These are phyloP conservation scores for Semibalanus balanoides DNA, from an alignment of 1,140 invertebrate genomes.

Conservation along the genomic window DNA sequence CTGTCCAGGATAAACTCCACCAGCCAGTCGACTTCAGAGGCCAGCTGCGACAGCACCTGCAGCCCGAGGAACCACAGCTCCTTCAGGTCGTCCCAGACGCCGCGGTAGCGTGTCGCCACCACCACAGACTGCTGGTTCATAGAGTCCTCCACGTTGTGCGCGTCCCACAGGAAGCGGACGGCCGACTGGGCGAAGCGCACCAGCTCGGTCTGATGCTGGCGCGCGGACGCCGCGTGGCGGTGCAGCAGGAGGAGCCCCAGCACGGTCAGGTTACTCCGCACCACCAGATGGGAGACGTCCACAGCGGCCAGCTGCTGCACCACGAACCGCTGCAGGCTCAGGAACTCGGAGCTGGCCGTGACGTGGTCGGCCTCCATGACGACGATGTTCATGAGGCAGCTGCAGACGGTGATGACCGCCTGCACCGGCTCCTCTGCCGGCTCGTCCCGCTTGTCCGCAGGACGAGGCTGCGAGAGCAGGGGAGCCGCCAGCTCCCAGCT, in stretches of 20 bases:
- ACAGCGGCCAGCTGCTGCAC: not conserved
- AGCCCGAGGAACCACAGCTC: constrained; percentile 87
- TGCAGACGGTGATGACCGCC: constrained; percentile 69
- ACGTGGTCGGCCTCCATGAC: constrained; percentile 70
- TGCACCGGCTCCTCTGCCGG: not conserved
- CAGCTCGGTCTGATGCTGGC: constrained; percentile 12
- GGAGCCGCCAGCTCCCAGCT: not conserved
- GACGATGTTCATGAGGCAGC: constrained; percentile 81
- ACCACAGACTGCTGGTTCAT: constrained; percentile 62
- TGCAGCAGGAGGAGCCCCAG: constrained; percentile 67
- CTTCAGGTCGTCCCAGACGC: constrained; percentile 70
- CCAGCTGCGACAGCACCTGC: constrained; percentile 70
- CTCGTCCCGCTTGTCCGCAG: not conserved
- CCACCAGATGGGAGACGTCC: constrained; percentile 51
- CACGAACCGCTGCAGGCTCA: constrained; percentile 5
- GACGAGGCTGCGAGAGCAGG: not conserved
- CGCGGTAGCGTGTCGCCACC: constrained; percentile 68
- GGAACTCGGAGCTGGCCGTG: constrained; percentile 42
- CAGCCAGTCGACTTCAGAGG: constrained; percentile 68
- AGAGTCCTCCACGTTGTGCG: constrained; percentile 64
- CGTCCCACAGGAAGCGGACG: constrained; percentile 81
- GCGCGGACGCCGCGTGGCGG: constrained; percentile 49
- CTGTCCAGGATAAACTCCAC: constrained; percentile 79
- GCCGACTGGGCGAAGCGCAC: constrained; percentile 66
- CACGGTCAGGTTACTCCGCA: constrained; percentile 68